Evolutionary conservation across 2,797 vertebrate species (phyloP).

Genomic region (Lepus oiostolus): DNA sequence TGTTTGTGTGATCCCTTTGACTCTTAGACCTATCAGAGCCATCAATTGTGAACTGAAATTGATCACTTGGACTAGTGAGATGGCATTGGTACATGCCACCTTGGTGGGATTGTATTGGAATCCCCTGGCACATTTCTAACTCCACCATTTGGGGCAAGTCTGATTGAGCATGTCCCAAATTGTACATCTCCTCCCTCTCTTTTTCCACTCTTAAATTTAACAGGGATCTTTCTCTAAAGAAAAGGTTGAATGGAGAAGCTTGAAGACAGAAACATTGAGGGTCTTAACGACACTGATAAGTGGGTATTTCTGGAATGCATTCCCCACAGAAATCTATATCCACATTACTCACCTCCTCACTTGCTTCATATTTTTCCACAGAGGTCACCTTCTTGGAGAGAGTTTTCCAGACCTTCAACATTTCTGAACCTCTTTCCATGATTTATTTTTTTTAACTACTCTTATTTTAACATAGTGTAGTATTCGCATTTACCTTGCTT

Average conservation of each 20-base stretch:
- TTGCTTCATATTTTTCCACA: background rate
- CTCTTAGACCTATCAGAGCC: no score
- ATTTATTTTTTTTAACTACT: background rate
- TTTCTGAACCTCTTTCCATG: background rate
- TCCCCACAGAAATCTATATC: background rate
- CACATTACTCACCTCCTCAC: background rate
- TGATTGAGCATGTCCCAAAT: no score
- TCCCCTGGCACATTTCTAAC: no score
- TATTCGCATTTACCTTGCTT: background rate
- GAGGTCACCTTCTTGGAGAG: background rate
- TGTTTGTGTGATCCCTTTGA: no score
- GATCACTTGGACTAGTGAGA: no score
- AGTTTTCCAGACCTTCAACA: background rate
- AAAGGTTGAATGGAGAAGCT: background rate
- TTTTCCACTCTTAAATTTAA: no score
- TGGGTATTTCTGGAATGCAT: background rate
- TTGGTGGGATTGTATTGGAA: no score
- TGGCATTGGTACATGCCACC: no score
- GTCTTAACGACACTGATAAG: background rate
- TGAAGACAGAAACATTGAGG: background rate
- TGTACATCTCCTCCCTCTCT: no score
- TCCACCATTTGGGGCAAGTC: no score
- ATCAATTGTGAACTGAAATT: no score
- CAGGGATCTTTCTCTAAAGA: background rate
- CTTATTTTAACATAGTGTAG: background rate